Base-by-base conservation (phyloP, 2,113 vertebrate species). In the Siniperca knerii region DNA sequence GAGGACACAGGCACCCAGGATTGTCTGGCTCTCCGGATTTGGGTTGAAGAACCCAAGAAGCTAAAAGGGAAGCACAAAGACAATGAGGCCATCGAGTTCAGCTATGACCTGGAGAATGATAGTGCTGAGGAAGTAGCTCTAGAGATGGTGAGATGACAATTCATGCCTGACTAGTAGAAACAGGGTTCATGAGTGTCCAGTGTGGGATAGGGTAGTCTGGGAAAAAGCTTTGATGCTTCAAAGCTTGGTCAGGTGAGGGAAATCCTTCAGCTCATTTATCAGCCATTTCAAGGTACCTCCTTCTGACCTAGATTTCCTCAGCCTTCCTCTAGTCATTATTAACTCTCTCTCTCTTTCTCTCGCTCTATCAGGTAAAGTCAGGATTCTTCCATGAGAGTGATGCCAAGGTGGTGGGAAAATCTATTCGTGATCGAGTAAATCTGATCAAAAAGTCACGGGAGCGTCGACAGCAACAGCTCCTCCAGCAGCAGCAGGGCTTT, bases 21-120 rank as follows among this genome's bases (percentile, higher is more conserved):
- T 20, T 97, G 96, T 33, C 84, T 99, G 84, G 97, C 97, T 20
- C 94, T 99, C 20, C 94, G 98, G 23, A 97, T 99, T 65, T 98
- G 98, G 97, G 98, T 99, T 69, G 98, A 99, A 85, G 98, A 99
- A 3, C 97, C 98, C 69, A 98, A 98, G 89, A 98, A 98, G 76
- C 90, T 99, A 66, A 99, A 99, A 93, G 98, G 98, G 35, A 99
- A 99, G 64, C 97, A 98, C 94, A 98, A 99, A 92, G 98, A 99
- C 90, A 99, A 99, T 2, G 98, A 99, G 90, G 98, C 98, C 91
- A 98, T 99, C n/a, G 98, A 99, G 93, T 98, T 99, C 93, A 98
- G 97, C 92, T 99, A 98, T 46, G 95, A 98, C 92, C 94, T 98
- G 92, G 97, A 98, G 73, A 95, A 93, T 6, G 98, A 99, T 29